Evolutionary conservation across 2,797 vertebrate species (phyloP).

Genomic region (Sphenopsis melanotis): DNA sequence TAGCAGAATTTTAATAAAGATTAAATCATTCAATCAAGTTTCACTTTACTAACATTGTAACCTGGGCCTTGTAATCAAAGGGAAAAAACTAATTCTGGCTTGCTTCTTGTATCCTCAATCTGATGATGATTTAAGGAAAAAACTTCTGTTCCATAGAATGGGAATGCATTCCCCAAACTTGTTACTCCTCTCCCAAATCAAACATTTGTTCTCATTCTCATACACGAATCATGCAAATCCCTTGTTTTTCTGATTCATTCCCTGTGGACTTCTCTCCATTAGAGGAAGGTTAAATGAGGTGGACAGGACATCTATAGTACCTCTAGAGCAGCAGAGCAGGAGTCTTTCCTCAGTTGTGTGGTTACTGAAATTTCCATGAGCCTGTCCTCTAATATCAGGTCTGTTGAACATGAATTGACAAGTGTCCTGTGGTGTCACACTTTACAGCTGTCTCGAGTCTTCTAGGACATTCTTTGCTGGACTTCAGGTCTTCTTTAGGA

Average conservation of each 20-base stretch:
- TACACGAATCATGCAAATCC: background rate
- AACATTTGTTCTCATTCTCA: background rate
- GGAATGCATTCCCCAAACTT: background rate
- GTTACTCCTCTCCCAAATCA: slow-evolving; percentile 8
- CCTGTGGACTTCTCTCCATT: background rate
- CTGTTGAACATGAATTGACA: background rate
- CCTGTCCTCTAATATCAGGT: background rate
- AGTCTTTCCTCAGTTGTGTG: background rate
- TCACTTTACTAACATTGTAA: background rate
- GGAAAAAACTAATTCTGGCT: background rate
- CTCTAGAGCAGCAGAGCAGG: background rate
- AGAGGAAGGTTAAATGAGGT: slow-evolving; percentile 9
- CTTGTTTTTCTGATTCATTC: background rate
- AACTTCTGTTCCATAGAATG: background rate
- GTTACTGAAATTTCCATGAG: background rate
- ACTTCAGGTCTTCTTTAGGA: background rate
- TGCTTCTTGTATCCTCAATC: background rate
- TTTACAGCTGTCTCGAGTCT: background rate
- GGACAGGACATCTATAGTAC: background rate
- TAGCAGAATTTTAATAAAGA: background rate
- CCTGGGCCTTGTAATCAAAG: background rate
- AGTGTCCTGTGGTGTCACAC: background rate
- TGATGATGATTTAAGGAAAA: background rate
- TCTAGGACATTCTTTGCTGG: background rate
- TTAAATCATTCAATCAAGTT: background rate